A percentile compares a stretch with the other conserved stretches of the same genome.
Evolutionary conservation across 2,888 invertebrate genomes (phyloP).

Genomic region (Mesochorus sp.): DNA sequence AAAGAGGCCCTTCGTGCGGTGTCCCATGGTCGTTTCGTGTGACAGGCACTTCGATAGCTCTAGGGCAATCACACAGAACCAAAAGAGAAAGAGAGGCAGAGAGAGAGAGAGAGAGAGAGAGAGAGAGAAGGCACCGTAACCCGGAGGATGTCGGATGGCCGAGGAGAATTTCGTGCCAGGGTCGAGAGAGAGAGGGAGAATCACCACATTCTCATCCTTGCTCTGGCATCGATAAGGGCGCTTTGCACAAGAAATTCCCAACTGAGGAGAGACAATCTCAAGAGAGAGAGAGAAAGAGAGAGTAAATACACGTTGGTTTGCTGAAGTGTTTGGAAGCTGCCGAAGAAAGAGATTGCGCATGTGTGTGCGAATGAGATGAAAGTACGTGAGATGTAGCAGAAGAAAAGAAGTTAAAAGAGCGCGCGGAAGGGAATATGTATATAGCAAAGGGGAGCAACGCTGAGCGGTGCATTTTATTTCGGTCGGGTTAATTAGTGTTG

Average conservation of each 20-base stretch:
- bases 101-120: conserved; percentile 23
- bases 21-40: conserved; percentile 59
- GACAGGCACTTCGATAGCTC: conserved; percentile 49
- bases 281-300: conserved; percentile 50
- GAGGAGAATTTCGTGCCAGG: conserved; percentile 43
- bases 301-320: conserved; percentile 44
- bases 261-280: conserved; percentile 47
- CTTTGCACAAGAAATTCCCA: conserved; percentile 56
- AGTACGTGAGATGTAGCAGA: conserved; percentile 46
- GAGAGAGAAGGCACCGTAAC: conserved; percentile 33
- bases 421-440: conserved; percentile 44
- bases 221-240: conserved; percentile 57
- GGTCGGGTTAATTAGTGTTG: conserved; percentile 82
- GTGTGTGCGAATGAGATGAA: conserved; percentile 38
- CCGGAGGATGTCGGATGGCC: conserved; percentile 50
- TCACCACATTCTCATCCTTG: conserved; percentile 15
- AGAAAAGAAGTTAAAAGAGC: conserved; percentile 56
- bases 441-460: conserved; percentile 58
- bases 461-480: conserved; percentile 80
- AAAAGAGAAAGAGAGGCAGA: no score
- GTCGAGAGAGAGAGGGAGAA: conserved; percentile 20
- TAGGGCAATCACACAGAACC: conserved; percentile 50
- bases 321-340: no score
- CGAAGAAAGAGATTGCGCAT: conserved; percentile 5
- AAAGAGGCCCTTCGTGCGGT: conserved; percentile 56